Evolutionary conservation across 2,888 invertebrate species (phyloP).

Genomic region (Criorhina ranunculi): DNA sequence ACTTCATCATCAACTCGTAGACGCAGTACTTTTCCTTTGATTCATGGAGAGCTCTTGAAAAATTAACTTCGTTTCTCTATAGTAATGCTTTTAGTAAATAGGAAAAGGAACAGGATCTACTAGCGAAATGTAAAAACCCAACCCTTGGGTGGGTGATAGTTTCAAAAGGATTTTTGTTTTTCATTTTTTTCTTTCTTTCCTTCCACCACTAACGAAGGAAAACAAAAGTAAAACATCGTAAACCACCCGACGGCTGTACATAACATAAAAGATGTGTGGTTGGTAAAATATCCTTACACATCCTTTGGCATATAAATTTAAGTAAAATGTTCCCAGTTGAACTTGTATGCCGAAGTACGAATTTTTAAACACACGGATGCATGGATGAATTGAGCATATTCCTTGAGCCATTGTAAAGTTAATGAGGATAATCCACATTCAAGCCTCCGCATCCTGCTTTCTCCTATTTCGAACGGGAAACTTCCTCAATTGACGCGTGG

Average conservation of each 20-base stretch:
- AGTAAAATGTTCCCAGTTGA: too few relatives aligned
- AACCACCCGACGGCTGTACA: not conserved
- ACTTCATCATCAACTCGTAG: not conserved
- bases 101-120: not conserved
- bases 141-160: not conserved
- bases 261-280: too few relatives aligned
- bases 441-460: not conserved
- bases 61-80: not conserved
- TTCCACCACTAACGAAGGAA: not conserved
- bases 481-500: slow-evolving; percentile 4
- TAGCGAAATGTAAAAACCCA: not conserved
- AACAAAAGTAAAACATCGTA: not conserved
- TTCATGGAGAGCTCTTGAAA: not conserved
- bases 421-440: not conserved
- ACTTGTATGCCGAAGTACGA: too few relatives aligned
- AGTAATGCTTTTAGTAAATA: not conserved
- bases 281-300: too few relatives aligned
- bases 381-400: too few relatives aligned
- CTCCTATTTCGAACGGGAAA: slow-evolving; percentile 12
- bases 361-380: too few relatives aligned
- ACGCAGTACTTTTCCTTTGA: not conserved
- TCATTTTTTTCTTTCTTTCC: too few relatives aligned
- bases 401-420: too few relatives aligned
- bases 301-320: too few relatives aligned
- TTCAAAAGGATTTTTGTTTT: not conserved